Evolutionary conservation across 2,888 invertebrate species (phyloP).

Genomic region (Halocaridina rubra): DNA sequence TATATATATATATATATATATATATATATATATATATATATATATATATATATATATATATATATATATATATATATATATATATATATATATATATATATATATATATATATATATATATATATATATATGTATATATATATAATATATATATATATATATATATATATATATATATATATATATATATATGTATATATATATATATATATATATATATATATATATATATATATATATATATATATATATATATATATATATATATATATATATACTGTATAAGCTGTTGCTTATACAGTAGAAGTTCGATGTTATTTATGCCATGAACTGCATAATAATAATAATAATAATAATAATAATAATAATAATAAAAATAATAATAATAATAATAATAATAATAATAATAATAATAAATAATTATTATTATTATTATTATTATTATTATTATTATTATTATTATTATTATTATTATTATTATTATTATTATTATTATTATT

Average conservation of each 20-base stretch:
- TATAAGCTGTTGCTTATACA: not conserved
- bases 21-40: slow-evolving; percentile 17
- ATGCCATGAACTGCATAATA: too few relatives aligned
- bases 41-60: not conserved
- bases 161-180: not conserved
- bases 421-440: too few relatives aligned
- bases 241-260: not conserved
- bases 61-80: slow-evolving; percentile 27
- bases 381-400: too few relatives aligned
- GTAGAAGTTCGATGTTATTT: too few relatives aligned
- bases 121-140: not conserved
- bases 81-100: slow-evolving; percentile 36
- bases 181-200: not conserved
- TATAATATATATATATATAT: not conserved
- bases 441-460: too few relatives aligned
- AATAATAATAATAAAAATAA: too few relatives aligned
- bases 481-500: too few relatives aligned
- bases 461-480: too few relatives aligned
- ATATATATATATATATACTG: not conserved
- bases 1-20: slow-evolving; percentile 46
- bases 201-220: not conserved
- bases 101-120: slow-evolving; percentile 31
- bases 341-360: too few relatives aligned
- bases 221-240: not conserved
- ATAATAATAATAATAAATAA: too few relatives aligned